Evolutionary conservation across 30 jellyfish, hydroid and myxozoan species (phyloP), one percentile per base, ranked within the genome.

Genomic region (Pelagia noctiluca): DNA sequence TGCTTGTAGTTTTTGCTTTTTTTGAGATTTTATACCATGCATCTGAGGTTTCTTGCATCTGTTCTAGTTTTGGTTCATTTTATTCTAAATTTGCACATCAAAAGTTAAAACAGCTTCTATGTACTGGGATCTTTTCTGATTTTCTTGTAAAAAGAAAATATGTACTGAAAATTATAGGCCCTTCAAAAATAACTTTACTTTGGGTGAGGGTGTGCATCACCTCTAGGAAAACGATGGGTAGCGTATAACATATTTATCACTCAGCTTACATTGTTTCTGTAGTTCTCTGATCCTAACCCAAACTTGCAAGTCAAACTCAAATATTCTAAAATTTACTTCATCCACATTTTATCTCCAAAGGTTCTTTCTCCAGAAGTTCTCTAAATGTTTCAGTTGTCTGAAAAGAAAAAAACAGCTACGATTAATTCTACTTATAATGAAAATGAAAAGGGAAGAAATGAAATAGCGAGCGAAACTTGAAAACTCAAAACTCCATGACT

Each of bases 341-440:
- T 8, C 16, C 57, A 19, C 85, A 73, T 25, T 49, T 63, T 12
- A 80, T 64, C 47, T 80, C 63, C 16, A 31, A 10, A 1, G 90
- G 90, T 65, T 80, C 78, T 63, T 65, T 80, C 32, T 61, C 84
- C 26, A 80, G 57, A 12, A 80, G 84, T 37, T 80, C 90, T 24
- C 47, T 8, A 54, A 80, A 80, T 50, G 79, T 47, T 26, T 80
- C 90, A 5, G 90, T 80, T 64, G 79, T 47, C 90, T 80, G 37
- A 16, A 36, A 77, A 46, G 23, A n/a, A 63, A 32, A 26, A 4
- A 54, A 25, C 10, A 5, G 71, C n/a, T n/a, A n/a, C n/a, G n/a
- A n/a, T n/a, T n/a, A n/a, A n/a, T n/a, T n/a, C n/a, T n/a, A n/a
- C n/a, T n/a, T n/a, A n/a, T n/a, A n/a, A n/a, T n/a, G n/a, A n/a